Percentiles rank a stretch among this genome's conserved stretches.
These are phyloP conservation scores for Dolomedes plantarius DNA, from an alignment of 2,888 invertebrate genomes.

Conservation along the genomic window DNA sequence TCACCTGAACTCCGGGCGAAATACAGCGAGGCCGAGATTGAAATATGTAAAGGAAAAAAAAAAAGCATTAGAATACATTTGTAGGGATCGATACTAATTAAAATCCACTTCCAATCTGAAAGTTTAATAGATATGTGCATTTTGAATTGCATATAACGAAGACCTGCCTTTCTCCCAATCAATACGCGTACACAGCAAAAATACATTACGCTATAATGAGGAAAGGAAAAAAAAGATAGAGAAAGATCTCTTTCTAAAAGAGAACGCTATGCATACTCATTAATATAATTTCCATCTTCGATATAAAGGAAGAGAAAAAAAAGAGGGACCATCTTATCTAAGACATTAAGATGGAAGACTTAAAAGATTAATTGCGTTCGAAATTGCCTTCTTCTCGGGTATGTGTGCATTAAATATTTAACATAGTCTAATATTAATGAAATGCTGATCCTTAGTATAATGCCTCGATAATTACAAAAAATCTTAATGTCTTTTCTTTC, in stretches of 20 bases:
- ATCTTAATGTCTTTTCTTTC: conserved; percentile 46
- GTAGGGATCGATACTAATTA: conserved; percentile 57
- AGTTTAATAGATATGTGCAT: conserved; percentile 16
- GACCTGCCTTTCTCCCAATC: conserved; percentile 11
- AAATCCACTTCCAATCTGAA: conserved; percentile 30
- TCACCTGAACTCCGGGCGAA: neutral
- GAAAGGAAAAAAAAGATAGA: conserved; percentile 12
- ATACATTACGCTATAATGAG: conserved; percentile 46
- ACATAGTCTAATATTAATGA: conserved; percentile 67
- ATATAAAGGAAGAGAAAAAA: neutral
- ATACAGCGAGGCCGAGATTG: neutral
- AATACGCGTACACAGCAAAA: conserved; percentile 22
- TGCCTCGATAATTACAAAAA: conserved; percentile 67
- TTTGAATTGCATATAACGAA: conserved; percentile 12
- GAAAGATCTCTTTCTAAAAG: conserved; percentile 22
- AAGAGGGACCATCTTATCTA: conserved; percentile 19
- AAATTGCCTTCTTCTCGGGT: conserved; percentile 55
- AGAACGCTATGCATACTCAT: conserved; percentile 49
- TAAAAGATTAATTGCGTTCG: conserved; percentile 68
- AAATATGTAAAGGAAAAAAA: conserved; percentile 7
- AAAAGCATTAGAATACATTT: neutral
- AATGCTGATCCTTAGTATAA: conserved; percentile 31
- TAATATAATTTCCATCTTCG: conserved; percentile 57
- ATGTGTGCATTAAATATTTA: conserved; percentile 60
- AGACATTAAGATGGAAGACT: conserved; percentile 60